Evolutionary conservation across 2,888 invertebrate genomes (phyloP).

Genomic region (Chrysomela aeneicollis): DNA sequence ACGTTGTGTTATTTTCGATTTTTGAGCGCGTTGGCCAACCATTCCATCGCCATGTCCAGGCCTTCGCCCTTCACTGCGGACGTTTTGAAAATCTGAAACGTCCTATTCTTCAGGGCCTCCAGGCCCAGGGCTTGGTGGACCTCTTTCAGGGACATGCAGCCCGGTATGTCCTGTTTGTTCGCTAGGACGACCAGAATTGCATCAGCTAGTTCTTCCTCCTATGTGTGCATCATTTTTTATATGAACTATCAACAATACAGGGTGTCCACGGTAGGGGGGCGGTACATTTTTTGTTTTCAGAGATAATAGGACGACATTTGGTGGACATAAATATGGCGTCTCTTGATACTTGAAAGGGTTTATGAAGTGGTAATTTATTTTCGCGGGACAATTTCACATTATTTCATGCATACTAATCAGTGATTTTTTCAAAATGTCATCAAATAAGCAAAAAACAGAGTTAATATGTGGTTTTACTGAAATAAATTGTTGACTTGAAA

Average conservation of each 20-base stretch:
- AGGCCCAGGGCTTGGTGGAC: constrained; percentile 96
- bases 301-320: too few relatives aligned
- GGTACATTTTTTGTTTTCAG: too few relatives aligned
- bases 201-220: constrained; percentile 97
- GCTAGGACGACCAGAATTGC: constrained; percentile 96
- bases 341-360: too few relatives aligned
- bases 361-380: too few relatives aligned
- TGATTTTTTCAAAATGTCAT: too few relatives aligned
- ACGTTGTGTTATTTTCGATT: constrained; percentile 78
- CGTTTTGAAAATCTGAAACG: constrained; percentile 99
- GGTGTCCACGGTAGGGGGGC: constrained; percentile 1
- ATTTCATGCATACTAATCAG: too few relatives aligned
- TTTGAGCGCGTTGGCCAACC: constrained; percentile 92
- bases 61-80: constrained; percentile 98
- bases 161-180: constrained; percentile 99
- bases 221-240: constrained; percentile 37
- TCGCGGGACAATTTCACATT: too few relatives aligned
- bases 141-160: constrained; percentile 95
- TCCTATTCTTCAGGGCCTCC: constrained; percentile 93
- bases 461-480: too few relatives aligned
- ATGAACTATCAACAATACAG: not conserved
- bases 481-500: too few relatives aligned
- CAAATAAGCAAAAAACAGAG: too few relatives aligned
- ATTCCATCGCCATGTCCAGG: constrained; percentile 98
- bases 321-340: too few relatives aligned